Conservation (phyloP, 2,888 invertebrate species). For the Abrostola tripartita region DNA sequence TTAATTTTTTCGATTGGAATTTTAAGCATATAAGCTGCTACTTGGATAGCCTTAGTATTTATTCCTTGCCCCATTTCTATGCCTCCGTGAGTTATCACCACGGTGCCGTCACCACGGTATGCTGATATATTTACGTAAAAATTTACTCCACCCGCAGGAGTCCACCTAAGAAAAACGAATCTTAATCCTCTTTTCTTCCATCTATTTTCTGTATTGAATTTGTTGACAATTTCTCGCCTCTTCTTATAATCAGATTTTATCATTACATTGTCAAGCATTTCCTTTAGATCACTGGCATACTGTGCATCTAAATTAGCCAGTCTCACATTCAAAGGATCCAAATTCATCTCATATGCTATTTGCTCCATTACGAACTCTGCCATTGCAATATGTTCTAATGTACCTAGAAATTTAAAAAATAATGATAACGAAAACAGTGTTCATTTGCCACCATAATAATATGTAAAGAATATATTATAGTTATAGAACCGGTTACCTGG, state of each 20-base stretch:
- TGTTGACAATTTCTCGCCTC: slow-evolving; percentile 75
- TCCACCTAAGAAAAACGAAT: slow-evolving; percentile 80
- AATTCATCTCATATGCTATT: slow-evolving; percentile 81
- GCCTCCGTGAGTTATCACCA: slow-evolving; percentile 90
- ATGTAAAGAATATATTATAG: background rate
- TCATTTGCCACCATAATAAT: background rate
- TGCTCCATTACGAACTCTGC: slow-evolving; percentile 89
- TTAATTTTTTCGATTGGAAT: slow-evolving; percentile 32
- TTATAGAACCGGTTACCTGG: slow-evolving; percentile 57
- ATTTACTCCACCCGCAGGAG: slow-evolving; percentile 86
- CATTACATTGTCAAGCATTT: slow-evolving; percentile 22
- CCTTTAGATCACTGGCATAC: slow-evolving; percentile 58
- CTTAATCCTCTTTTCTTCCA: slow-evolving; percentile 90
- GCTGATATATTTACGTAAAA: slow-evolving; percentile 86
- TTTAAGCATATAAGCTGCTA: slow-evolving; percentile 59
- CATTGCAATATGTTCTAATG: slow-evolving; percentile 45
- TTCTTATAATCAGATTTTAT: slow-evolving; percentile 70
- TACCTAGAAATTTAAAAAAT: slow-evolving; percentile 19
- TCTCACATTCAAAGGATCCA: slow-evolving; percentile 86
- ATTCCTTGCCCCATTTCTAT: slow-evolving; percentile 93
- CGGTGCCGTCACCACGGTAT: slow-evolving; percentile 90
- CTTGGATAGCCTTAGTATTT: slow-evolving; percentile 92
- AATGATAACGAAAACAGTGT: background rate
- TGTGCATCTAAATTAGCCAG: slow-evolving; percentile 69
- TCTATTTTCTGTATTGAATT: slow-evolving; percentile 89